Evolutionary conservation across 2,888 invertebrate genomes (phyloP).

Genomic region (Pardosa pseudoannulata): DNA sequence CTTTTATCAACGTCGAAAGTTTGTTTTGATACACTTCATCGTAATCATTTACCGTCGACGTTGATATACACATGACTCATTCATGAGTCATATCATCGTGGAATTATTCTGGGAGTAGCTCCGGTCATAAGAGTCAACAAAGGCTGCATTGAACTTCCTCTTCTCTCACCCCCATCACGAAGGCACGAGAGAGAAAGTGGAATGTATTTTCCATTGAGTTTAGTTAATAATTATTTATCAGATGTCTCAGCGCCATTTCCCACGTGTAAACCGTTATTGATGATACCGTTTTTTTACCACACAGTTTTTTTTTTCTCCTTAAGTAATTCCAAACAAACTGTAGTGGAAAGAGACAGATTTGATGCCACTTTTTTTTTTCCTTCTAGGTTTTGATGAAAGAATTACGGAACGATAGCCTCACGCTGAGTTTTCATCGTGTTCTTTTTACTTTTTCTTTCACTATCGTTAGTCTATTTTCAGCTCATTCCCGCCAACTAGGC

Average conservation of each 20-base stretch:
- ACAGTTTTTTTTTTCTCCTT: neutral
- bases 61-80: neutral
- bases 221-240: neutral
- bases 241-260: neutral
- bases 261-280: conserved; percentile 9
- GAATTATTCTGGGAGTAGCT: neutral
- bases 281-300: neutral
- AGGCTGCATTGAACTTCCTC: neutral
- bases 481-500: too few species aligned
- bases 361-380: neutral
- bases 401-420: neutral
- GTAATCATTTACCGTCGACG: neutral
- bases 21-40: neutral
- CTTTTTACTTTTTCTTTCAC: too few species aligned
- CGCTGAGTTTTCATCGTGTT: too few species aligned
- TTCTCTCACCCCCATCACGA: neutral
- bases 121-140: conserved; percentile 4
- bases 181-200: too few species aligned
- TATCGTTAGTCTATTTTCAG: too few species aligned
- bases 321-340: neutral
- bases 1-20: neutral
- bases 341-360: neutral
- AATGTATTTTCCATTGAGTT: neutral
- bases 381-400: conserved; percentile 9
- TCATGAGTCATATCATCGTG: neutral